phyloP scores from a whole-genome alignment of 2,888 invertebrate genomes.

The Sipha maydis region DNA sequence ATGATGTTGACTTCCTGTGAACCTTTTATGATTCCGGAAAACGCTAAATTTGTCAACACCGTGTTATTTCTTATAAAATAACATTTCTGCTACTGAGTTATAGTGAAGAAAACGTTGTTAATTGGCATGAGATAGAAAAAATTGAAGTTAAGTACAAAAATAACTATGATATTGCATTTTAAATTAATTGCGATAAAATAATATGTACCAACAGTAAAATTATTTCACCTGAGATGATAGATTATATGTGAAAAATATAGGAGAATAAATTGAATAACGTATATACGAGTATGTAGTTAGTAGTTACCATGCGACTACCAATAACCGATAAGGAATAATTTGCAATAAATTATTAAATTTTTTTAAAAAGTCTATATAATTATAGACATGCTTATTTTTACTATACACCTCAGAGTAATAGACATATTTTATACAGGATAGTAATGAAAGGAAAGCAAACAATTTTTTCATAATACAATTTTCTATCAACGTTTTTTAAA shows the following conservation, averaged over 20 bases:
- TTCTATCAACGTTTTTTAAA: neutral
- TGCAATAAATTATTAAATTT: too few species aligned
- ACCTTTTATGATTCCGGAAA: conserved; percentile 57
- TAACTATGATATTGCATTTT: neutral
- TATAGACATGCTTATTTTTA: too few species aligned
- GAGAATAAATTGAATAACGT: too few species aligned
- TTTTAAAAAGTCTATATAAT: too few species aligned
- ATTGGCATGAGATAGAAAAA: neutral
- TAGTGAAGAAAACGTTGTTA: neutral
- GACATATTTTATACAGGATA: too few species aligned
- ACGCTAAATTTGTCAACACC: conserved; percentile 51
- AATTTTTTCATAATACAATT: too few species aligned
- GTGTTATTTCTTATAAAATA: conserved; percentile 17
- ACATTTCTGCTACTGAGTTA: conserved; percentile 6
- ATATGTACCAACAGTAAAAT: neutral
- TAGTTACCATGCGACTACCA: too few species aligned
- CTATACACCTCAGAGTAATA: too few species aligned
- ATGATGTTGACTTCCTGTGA: conserved; percentile 60
- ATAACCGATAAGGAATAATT: too few species aligned
- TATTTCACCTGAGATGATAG: neutral
- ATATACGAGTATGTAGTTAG: too few species aligned
- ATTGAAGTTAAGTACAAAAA: conserved; percentile 11
- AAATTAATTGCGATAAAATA: neutral
- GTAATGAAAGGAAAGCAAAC: too few species aligned
- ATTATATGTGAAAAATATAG: neutral